phyloP scores from a whole-genome alignment of 2,113 vertebrate genomes.

The Apteryx owenii region DNA sequence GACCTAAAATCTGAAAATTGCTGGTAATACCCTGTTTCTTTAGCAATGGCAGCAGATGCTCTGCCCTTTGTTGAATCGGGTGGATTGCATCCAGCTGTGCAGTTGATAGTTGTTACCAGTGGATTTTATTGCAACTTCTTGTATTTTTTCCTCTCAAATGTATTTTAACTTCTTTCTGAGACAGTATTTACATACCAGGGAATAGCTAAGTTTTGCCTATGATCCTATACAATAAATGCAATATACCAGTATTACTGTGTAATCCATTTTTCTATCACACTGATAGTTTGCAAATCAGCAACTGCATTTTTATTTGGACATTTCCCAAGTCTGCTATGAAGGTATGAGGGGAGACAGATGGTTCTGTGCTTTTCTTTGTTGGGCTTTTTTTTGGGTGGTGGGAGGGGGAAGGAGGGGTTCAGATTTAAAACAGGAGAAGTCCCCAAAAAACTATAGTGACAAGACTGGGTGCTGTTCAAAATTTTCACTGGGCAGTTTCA shows the following conservation, averaged over 20 bases:
- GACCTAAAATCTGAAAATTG: not conserved
- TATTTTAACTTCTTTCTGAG: not conserved
- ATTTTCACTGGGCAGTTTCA: not conserved
- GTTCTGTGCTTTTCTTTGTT: not conserved
- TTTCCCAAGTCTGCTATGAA: not conserved
- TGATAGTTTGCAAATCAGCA: not conserved
- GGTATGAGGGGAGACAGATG: not conserved
- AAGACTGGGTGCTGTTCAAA: not conserved
- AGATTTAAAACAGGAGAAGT: not conserved
- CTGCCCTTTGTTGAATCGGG: not conserved
- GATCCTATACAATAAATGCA: not conserved
- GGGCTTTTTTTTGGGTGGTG: not conserved
- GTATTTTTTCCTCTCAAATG: not conserved
- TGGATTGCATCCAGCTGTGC: not conserved
- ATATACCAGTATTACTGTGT: rapidly evolving
- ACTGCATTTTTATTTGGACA: not conserved
- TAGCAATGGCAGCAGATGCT: not conserved
- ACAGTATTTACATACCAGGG: not conserved
- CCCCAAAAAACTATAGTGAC: not conserved
- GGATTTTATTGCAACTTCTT: not conserved
- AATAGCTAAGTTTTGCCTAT: not conserved
- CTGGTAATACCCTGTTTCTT: not conserved
- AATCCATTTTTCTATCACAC: not conserved
- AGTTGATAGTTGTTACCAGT: not conserved
- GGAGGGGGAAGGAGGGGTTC: not conserved